A percentile compares a stretch with the other conserved stretches of the same genome.
Evolutionary conservation across 2,888 invertebrate genomes (phyloP).

Genomic region (Baronia brevicornis): DNA sequence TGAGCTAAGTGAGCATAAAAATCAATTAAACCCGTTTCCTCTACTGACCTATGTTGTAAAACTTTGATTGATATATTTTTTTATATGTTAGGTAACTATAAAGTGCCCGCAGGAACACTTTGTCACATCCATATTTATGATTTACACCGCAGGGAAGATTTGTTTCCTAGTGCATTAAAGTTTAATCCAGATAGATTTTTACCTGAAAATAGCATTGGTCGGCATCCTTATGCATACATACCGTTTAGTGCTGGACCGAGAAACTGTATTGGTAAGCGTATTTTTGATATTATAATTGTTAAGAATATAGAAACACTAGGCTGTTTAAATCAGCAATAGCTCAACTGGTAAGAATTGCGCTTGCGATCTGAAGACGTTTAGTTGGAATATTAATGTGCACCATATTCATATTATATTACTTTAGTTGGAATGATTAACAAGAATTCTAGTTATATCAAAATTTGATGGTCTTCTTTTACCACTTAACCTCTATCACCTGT

Average conservation of each 20-base stretch:
- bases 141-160: constrained; percentile 77
- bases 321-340: too few relatives aligned
- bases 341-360: too few relatives aligned
- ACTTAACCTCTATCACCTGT: too few relatives aligned
- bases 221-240: constrained; percentile 79
- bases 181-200: constrained; percentile 84
- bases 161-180: constrained; percentile 78
- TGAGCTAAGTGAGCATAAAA: constrained; percentile 62
- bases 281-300: background rate
- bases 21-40: background rate
- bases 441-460: too few relatives aligned
- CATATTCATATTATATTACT: too few relatives aligned
- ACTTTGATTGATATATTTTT: constrained; percentile 10
- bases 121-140: constrained; percentile 77
- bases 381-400: too few relatives aligned
- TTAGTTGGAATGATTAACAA: too few relatives aligned
- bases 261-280: constrained; percentile 78
- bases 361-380: too few relatives aligned
- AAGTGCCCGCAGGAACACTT: constrained; percentile 65
- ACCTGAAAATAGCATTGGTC: constrained; percentile 65
- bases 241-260: constrained; percentile 82
- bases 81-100: constrained; percentile 49
- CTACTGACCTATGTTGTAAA: background rate
- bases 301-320: too few relatives aligned
- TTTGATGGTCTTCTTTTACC: too few relatives aligned